Conservation (phyloP, 1,140 invertebrate species). For the Atta colombica region DNA sequence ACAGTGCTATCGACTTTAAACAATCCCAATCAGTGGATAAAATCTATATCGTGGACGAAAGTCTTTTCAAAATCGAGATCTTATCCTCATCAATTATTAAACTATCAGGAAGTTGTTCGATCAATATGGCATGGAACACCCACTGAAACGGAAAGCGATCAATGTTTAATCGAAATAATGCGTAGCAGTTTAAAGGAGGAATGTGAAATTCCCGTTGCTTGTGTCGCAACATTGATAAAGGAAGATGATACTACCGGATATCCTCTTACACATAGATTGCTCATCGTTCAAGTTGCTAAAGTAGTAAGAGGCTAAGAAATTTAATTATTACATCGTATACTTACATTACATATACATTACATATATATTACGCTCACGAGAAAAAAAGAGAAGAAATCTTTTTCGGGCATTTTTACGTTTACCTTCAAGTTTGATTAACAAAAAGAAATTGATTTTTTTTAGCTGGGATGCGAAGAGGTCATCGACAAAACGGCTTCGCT, state of each 20-base stretch:
- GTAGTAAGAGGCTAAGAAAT: constrained; percentile 54
- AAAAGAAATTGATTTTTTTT: constrained; percentile 18
- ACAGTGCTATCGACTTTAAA: constrained; percentile 67
- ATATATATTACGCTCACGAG: neutral
- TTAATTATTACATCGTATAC: neutral
- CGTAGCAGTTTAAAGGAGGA: constrained; percentile 26
- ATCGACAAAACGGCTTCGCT: constrained; percentile 17
- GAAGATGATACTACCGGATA: constrained; percentile 79
- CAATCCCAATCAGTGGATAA: constrained; percentile 74
- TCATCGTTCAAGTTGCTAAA: constrained; percentile 75
- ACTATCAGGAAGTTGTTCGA: constrained; percentile 7
- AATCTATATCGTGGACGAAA: constrained; percentile 72
- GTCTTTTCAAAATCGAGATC: neutral
- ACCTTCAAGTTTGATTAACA: neutral
- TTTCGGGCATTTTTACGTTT: neutral
- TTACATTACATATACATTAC: neutral
- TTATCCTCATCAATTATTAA: constrained; percentile 48
- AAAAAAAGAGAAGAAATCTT: neutral
- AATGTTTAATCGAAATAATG: constrained; percentile 76
- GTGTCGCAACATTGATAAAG: constrained; percentile 71
- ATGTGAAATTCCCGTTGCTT: constrained; percentile 62
- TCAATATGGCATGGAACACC: constrained; percentile 78
- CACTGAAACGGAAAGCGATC: constrained; percentile 79
- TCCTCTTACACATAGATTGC: constrained; percentile 81
- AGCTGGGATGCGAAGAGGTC: constrained; percentile 73